A percentile compares a stretch with the other conserved stretches of the same genome.
phyloP scores from a whole-genome alignment of 2,888 invertebrate genomes.

The Halictus ligatus region DNA sequence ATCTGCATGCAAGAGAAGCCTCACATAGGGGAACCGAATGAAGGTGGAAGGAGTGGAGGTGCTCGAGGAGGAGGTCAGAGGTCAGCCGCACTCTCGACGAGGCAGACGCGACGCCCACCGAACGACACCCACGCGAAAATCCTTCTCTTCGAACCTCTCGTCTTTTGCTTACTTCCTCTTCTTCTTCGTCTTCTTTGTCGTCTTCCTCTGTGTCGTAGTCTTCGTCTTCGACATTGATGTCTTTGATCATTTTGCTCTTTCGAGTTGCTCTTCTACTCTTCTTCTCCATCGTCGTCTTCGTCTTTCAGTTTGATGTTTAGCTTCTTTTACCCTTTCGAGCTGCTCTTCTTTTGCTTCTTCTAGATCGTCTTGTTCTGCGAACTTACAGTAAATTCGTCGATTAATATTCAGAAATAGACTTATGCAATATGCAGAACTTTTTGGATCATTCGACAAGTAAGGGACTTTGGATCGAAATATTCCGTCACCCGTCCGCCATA shows the following conservation, averaged over 20 bases:
- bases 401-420: not conserved
- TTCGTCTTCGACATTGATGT: constrained; percentile 11
- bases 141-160: constrained; percentile 67
- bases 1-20: constrained; percentile 77
- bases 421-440: not conserved
- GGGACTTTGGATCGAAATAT: no score
- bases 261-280: constrained; percentile 16
- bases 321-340: not conserved
- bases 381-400: not conserved
- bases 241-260: not conserved
- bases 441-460: not conserved
- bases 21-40: constrained; percentile 62
- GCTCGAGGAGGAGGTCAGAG: constrained; percentile 79
- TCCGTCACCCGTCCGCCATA: not conserved
- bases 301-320: not conserved
- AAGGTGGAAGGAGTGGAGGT: constrained; percentile 70
- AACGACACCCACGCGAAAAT: constrained; percentile 84
- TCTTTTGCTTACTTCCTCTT: constrained; percentile 67
- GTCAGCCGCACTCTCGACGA: constrained; percentile 82
- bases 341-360: not conserved
- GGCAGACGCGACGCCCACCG: constrained; percentile 83
- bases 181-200: constrained; percentile 45
- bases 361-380: not conserved
- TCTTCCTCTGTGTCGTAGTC: constrained; percentile 32
- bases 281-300: constrained; percentile 35